These are phyloP conservation scores for Lithobates sylvaticus DNA, from an alignment of 2,797 vertebrate species.

Conservation along the genomic window DNA sequence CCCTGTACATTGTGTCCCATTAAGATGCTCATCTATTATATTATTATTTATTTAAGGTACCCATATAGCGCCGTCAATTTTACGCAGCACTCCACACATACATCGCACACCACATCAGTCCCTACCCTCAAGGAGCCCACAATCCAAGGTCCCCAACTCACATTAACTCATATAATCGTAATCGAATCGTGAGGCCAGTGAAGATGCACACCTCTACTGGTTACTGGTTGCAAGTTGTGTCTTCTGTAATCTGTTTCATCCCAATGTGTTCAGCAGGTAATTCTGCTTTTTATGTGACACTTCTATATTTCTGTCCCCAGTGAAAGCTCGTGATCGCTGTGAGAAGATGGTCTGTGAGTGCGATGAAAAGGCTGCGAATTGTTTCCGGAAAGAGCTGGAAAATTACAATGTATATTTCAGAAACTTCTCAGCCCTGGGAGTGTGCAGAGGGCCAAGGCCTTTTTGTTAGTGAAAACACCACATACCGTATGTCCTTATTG, in stretches of 20 bases:
- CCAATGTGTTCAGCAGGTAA: not conserved
- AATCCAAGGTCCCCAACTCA: no score
- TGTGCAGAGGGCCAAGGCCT: slow-evolving; percentile 55
- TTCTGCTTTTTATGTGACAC: not conserved
- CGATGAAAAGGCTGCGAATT: slow-evolving; percentile 63
- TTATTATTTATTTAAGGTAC: no score
- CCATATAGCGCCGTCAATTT: no score
- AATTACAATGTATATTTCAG: slow-evolving; percentile 55
- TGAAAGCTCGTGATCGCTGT: slow-evolving; percentile 62
- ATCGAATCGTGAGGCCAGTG: no score
- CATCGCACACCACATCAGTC: no score
- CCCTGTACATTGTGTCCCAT: no score
- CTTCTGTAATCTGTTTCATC: not conserved
- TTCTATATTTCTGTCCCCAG: slow-evolving; percentile 29
- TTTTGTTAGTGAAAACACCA: slow-evolving; percentile 54
- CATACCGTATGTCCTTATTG: not conserved
- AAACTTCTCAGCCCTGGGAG: slow-evolving; percentile 51
- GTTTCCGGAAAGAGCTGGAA: slow-evolving; percentile 63
- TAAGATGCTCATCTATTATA: no score
- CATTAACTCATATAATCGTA: no score
- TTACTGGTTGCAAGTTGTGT: not conserved
- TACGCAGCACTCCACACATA: no score
- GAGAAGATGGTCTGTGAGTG: slow-evolving; percentile 64
- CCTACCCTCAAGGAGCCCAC: no score
- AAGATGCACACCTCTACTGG: no score